Percentiles rank a stretch among this genome's conserved stretches.
Evolutionary conservation across 2,888 invertebrate genomes (phyloP).

Genomic region (Adineta ricciae): DNA sequence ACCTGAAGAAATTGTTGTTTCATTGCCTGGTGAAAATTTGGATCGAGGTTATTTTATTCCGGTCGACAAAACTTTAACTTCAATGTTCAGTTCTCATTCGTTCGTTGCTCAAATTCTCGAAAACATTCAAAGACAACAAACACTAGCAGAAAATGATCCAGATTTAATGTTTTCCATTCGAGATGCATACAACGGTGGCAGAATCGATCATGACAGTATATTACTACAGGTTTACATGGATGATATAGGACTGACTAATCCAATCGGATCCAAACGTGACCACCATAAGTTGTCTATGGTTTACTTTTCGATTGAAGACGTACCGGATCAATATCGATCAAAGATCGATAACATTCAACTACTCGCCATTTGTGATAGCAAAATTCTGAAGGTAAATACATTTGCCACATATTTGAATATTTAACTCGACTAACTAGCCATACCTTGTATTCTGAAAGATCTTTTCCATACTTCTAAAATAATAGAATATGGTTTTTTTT

Average conservation of each 20-base stretch:
- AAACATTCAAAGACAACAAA: not conserved
- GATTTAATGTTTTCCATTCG: not conserved
- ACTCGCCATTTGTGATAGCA: not conserved
- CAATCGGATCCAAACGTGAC: not conserved
- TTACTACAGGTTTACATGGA: not conserved
- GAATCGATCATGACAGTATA: not conserved
- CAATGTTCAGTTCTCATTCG: not conserved
- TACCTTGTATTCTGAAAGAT: too few species aligned
- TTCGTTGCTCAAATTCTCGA: not conserved
- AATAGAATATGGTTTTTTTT: too few species aligned
- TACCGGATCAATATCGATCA: not conserved
- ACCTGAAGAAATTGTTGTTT: not conserved
- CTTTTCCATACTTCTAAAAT: not conserved
- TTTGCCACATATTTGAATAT: not conserved
- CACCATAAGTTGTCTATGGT: not conserved
- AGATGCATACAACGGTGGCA: not conserved
- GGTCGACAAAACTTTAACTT: not conserved
- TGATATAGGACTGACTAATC: not conserved
- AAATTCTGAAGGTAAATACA: not conserved
- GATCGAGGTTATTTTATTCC: not conserved
- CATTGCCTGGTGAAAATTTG: not conserved
- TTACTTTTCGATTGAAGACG: not conserved
- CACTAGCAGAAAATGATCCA: not conserved
- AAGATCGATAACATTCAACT: not conserved
- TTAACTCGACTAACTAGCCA: too few species aligned